Evolutionary conservation across 2,888 invertebrate genomes (phyloP).

Genomic region (Sinotaia quadrata): DNA sequence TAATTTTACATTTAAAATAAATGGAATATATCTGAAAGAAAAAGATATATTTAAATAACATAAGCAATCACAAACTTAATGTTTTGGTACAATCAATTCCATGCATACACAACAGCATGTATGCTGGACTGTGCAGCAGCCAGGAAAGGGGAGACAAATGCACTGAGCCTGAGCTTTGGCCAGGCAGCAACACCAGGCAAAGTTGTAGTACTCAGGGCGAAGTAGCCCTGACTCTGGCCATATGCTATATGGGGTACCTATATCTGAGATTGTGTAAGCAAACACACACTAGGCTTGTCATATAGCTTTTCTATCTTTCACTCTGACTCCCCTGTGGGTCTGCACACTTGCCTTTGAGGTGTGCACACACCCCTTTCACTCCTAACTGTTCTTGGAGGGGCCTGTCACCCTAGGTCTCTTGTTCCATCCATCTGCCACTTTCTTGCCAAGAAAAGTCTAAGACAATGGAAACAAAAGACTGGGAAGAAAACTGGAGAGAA

Average conservation of each 20-base stretch:
- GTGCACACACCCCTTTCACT: conserved; percentile 22
- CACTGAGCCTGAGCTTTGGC: conserved; percentile 11
- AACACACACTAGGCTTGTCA: background rate
- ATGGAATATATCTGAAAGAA: background rate
- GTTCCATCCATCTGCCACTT: conserved; percentile 42
- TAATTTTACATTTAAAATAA: too few species aligned
- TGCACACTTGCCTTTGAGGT: conserved; percentile 8
- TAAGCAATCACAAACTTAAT: too few species aligned
- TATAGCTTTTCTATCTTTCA: background rate
- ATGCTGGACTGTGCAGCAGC: conserved; percentile 14
- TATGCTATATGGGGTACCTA: background rate
- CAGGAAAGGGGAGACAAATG: conserved; percentile 30
- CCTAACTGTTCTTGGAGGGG: conserved; percentile 27
- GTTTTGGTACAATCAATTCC: too few species aligned
- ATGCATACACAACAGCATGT: too few species aligned
- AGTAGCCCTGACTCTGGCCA: conserved; percentile 9
- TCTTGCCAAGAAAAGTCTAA: conserved; percentile 37
- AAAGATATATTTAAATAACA: background rate
- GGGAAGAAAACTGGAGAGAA: conserved; percentile 23
- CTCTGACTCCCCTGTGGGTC: background rate
- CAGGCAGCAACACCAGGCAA: background rate
- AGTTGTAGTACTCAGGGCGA: conserved; percentile 5
- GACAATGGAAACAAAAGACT: conserved; percentile 43
- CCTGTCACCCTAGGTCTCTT: conserved; percentile 27
- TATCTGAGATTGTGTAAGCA: background rate